These are phyloP conservation scores for Polymixis lichenea DNA, from an alignment of 2,888 invertebrate species.

Conservation along the genomic window DNA sequence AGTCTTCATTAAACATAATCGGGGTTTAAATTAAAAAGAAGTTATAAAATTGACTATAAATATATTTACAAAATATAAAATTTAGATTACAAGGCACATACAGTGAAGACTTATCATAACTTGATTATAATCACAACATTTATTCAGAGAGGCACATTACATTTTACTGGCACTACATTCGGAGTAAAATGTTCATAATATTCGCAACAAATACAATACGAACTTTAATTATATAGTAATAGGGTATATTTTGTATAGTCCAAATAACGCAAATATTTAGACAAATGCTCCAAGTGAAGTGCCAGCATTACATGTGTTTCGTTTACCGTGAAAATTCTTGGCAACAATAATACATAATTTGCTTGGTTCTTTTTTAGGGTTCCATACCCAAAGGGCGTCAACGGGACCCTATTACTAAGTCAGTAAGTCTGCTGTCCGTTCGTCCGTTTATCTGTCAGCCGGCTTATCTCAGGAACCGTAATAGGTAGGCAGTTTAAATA, in stretches of 20 bases:
- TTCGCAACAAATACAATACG: background rate
- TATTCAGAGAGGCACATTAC: constrained; percentile 61
- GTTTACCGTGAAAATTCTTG: constrained; percentile 16
- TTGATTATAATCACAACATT: constrained; percentile 64
- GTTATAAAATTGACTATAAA: constrained; percentile 65
- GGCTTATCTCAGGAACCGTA: too few species aligned
- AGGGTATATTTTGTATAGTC: constrained; percentile 6
- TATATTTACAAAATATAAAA: constrained; percentile 82
- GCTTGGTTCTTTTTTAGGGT: constrained; percentile 4
- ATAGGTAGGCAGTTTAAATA: too few species aligned
- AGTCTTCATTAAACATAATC: background rate
- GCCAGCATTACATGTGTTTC: constrained; percentile 30
- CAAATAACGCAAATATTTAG: background rate
- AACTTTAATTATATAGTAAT: background rate
- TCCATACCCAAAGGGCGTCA: too few species aligned
- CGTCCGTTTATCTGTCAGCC: too few species aligned
- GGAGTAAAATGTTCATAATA: background rate
- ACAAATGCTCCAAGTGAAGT: background rate
- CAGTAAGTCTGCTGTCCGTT: too few species aligned
- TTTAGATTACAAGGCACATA: constrained; percentile 77
- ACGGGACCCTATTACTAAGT: too few species aligned
- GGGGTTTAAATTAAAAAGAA: constrained; percentile 37
- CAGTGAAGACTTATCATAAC: constrained; percentile 55
- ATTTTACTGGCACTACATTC: constrained; percentile 14
- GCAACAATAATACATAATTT: constrained; percentile 31